Conservation (phyloP, 2,888 invertebrate genomes). For the Tiphia femorata region DNA sequence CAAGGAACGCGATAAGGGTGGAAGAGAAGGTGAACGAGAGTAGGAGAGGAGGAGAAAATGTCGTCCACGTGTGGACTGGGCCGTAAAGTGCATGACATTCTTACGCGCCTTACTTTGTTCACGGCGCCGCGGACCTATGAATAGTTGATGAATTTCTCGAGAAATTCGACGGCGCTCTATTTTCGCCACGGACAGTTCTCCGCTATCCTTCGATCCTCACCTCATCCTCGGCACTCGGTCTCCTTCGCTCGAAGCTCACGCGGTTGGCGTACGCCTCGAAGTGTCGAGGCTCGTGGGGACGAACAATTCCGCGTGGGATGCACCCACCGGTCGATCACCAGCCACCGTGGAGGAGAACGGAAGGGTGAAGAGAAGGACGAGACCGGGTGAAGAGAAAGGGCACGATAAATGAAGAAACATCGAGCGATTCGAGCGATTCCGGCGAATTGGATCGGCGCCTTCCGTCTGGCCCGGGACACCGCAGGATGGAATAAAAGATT, state of each 20-base stretch:
- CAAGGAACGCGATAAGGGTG: no score
- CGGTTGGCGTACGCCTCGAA: not conserved
- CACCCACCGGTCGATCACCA: not conserved
- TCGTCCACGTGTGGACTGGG: not conserved
- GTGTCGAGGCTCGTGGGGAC: not conserved
- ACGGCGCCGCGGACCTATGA: conserved; percentile 21
- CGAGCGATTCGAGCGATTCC: not conserved
- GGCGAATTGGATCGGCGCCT: not conserved
- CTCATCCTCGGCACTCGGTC: no score
- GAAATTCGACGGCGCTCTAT: conserved; percentile 32
- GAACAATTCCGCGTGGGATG: not conserved
- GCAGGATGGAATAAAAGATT: no score
- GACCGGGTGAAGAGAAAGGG: not conserved
- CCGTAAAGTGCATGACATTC: no score
- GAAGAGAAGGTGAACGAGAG: no score
- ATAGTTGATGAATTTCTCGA: conserved; percentile 31
- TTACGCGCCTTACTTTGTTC: conserved; percentile 9
- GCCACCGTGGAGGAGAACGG: not conserved
- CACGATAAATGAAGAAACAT: not conserved
- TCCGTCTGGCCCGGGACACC: conserved; percentile 14
- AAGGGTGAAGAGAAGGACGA: not conserved
- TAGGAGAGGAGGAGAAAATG: not conserved
- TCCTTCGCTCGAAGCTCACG: no score
- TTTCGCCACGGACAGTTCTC: conserved; percentile 11
- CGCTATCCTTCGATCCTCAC: no score